phyloP scores from a whole-genome alignment of 2,888 invertebrate genomes.

The Lycaena phlaeas region DNA sequence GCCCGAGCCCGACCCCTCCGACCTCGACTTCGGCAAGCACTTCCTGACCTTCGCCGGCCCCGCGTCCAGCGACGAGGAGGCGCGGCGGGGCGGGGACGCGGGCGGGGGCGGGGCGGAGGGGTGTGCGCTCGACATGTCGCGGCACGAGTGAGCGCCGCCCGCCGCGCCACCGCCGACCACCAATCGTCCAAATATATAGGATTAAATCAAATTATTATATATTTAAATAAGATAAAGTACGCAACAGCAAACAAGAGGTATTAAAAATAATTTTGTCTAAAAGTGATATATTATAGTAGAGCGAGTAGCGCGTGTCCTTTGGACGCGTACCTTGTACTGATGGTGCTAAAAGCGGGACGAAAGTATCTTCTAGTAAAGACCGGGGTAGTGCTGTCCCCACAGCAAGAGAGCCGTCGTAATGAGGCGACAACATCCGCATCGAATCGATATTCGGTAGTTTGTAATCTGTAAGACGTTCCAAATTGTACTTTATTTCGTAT shows the following conservation, averaged over 20 bases:
- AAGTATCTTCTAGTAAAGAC: too few relatives aligned
- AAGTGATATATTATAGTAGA: too few relatives aligned
- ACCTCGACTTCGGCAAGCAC: constrained; percentile 55
- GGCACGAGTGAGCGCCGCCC: constrained; percentile 41
- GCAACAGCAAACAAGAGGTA: not conserved
- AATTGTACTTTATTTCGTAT: too few relatives aligned
- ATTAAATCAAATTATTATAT: constrained; percentile 2
- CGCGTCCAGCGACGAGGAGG: constrained; percentile 51
- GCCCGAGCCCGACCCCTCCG: constrained; percentile 23
- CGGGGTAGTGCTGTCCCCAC: too few relatives aligned
- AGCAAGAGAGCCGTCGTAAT: too few relatives aligned
- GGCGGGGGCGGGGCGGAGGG: constrained; percentile 26
- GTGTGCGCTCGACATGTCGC: constrained; percentile 47
- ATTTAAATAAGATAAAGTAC: not conserved
- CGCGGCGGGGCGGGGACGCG: constrained; percentile 16
- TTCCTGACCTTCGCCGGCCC: constrained; percentile 38
- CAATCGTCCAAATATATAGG: constrained; percentile 6
- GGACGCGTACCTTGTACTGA: too few relatives aligned
- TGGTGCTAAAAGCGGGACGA: not conserved
- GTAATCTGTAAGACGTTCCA: too few relatives aligned
- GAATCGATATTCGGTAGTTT: too few relatives aligned
- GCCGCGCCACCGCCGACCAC: too few relatives aligned
- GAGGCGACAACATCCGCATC: too few relatives aligned
- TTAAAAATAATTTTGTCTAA: too few relatives aligned
- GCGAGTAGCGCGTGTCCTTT: too few relatives aligned